A percentile compares a stretch with the other conserved stretches of the same genome.
phyloP scores from a whole-genome alignment of 2,888 invertebrate genomes.

The Petrolisthes manimaculis region DNA sequence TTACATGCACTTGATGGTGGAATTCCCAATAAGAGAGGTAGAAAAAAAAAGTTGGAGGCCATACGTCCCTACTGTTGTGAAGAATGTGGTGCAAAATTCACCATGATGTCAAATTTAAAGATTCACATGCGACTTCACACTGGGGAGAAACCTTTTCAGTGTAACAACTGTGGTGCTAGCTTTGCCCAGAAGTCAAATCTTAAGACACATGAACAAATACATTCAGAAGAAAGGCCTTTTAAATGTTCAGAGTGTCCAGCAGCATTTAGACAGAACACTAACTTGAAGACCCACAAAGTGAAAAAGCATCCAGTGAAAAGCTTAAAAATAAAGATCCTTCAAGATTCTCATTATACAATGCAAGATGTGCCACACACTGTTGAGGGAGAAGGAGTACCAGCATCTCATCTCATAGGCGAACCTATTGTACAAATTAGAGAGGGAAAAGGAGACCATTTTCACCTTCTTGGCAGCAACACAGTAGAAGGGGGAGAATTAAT shows the following conservation, averaged over 20 bases:
- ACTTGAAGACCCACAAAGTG: slow-evolving; percentile 64
- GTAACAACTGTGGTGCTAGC: slow-evolving; percentile 51
- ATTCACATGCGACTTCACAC: slow-evolving; percentile 64
- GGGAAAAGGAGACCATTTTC: slow-evolving; percentile 40
- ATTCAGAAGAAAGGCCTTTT: slow-evolving; percentile 59
- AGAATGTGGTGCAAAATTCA: slow-evolving; percentile 64
- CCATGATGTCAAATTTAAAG: slow-evolving; percentile 62
- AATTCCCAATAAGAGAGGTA: slow-evolving; percentile 41
- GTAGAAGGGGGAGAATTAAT: slow-evolving; percentile 26
- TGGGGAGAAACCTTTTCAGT: slow-evolving; percentile 64
- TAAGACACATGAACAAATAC: slow-evolving; percentile 59
- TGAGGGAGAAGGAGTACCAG: slow-evolving; percentile 23
- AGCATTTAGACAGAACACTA: slow-evolving; percentile 63
- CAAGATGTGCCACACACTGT: slow-evolving; percentile 33
- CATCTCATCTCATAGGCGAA: slow-evolving; percentile 51
- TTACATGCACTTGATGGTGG: slow-evolving; percentile 55
- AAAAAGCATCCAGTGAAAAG: slow-evolving; percentile 63
- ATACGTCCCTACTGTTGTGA: slow-evolving; percentile 56
- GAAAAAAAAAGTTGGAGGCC: slow-evolving; percentile 59
- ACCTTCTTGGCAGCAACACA: slow-evolving; percentile 1
- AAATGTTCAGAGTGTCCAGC: slow-evolving; percentile 62
- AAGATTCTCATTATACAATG: slow-evolving; percentile 53
- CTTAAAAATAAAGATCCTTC: slow-evolving; percentile 54
- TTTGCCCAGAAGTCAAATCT: slow-evolving; percentile 66
- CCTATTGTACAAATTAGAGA: slow-evolving; percentile 65